These are phyloP conservation scores for Acrocephalus arundinaceus DNA, from an alignment of 2,113 vertebrate genomes.

Conservation along the genomic window DNA sequence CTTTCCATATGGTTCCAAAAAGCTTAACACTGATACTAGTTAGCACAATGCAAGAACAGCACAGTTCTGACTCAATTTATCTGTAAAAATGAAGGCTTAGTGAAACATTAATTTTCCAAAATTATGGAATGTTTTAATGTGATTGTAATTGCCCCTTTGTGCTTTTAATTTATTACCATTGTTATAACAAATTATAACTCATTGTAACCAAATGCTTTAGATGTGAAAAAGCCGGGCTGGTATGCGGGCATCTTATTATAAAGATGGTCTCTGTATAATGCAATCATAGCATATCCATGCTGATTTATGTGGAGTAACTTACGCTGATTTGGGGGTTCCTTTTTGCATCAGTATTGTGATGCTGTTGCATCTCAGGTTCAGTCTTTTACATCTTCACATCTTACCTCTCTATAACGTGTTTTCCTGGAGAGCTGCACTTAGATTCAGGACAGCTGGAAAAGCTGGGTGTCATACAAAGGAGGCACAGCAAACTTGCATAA, in stretches of 20 bases:
- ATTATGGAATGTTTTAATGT: constrained; percentile 58
- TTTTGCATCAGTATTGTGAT: background rate
- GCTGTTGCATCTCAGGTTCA: background rate
- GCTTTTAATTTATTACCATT: constrained; percentile 64
- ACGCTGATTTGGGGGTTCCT: background rate
- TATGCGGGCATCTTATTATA: constrained; percentile 12
- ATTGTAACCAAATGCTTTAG: constrained; percentile 36
- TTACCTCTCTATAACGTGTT: background rate
- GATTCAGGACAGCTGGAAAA: background rate
- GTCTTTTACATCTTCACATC: background rate
- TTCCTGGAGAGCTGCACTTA: background rate
- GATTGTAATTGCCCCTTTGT: constrained; percentile 65
- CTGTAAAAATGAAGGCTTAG: constrained; percentile 42
- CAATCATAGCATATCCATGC: background rate
- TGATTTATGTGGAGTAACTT: background rate
- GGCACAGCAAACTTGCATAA: accelerated
- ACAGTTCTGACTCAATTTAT: constrained; percentile 44
- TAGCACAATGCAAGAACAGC: constrained; percentile 13
- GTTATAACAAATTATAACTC: constrained; percentile 47
- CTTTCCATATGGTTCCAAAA: constrained; percentile 47
- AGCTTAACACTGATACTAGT: background rate
- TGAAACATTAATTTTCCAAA: constrained; percentile 69
- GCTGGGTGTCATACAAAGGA: background rate
- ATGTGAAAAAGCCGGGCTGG: constrained; percentile 31
- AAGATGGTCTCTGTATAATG: background rate